These are phyloP conservation scores for Esox lucius DNA, from an alignment of 2,797 vertebrate genomes.

Conservation along the genomic window DNA sequence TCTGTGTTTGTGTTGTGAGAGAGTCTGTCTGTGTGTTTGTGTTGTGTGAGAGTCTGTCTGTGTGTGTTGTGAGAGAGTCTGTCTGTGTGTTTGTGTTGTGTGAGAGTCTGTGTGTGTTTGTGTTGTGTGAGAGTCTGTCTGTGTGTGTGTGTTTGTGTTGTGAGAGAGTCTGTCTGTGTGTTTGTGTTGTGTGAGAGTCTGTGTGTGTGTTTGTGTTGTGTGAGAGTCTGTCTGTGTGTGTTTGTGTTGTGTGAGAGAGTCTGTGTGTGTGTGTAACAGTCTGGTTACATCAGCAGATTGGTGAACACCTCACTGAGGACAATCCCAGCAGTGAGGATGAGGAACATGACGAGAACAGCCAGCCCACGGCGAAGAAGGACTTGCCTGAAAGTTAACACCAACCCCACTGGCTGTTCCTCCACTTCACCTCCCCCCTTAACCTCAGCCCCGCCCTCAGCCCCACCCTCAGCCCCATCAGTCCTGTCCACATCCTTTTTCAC, in stretches of 20 bases:
- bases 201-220: too few species aligned
- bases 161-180: too few species aligned
- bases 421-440: background rate
- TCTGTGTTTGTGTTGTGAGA: too few species aligned
- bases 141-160: too few species aligned
- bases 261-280: background rate
- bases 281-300: constrained; percentile 3
- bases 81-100: too few species aligned
- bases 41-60: too few species aligned
- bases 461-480: constrained; percentile 12
- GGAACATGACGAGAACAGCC: constrained; percentile 58
- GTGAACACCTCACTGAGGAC: constrained; percentile 60
- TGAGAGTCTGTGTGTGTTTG: too few species aligned
- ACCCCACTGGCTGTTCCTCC: background rate
- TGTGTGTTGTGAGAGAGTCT: too few species aligned
- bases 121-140: too few species aligned
- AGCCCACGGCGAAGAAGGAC: constrained; percentile 65
- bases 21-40: too few species aligned
- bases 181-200: too few species aligned
- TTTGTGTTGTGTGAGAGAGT: background rate
- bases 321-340: constrained; percentile 64
- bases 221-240: background rate
- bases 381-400: constrained; percentile 57
- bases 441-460: background rate
- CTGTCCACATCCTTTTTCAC: constrained; percentile 35